phyloP scores from a whole-genome alignment of 1,140 invertebrate species.

The Drosophila prosaltans region DNA sequence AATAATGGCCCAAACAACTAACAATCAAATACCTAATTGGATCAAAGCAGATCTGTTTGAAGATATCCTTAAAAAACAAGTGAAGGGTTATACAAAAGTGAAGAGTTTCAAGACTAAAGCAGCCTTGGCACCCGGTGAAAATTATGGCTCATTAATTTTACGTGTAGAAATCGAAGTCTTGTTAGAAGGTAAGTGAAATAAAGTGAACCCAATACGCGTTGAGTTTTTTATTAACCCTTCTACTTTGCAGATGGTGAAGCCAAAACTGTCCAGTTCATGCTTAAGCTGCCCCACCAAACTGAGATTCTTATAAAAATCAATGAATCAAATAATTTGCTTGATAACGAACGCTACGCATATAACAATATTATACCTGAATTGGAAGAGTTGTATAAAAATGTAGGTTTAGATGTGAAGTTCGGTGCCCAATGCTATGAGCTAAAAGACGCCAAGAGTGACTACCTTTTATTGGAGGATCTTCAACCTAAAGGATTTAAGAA shows the following conservation, averaged over 20 bases:
- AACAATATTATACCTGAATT: slow-evolving; percentile 55
- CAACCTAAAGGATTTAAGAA: slow-evolving; percentile 75
- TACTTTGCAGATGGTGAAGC: slow-evolving; percentile 47
- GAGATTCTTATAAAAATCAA: slow-evolving; percentile 34
- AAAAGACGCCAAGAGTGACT: slow-evolving; percentile 23
- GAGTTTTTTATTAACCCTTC: not conserved
- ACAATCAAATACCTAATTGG: slow-evolving; percentile 54
- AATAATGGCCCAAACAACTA: slow-evolving; percentile 31
- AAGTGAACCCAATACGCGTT: not conserved
- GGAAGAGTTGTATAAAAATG: slow-evolving; percentile 75
- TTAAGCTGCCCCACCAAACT: slow-evolving; percentile 53
- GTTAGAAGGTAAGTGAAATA: slow-evolving; percentile 42
- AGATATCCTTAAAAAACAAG: slow-evolving; percentile 44
- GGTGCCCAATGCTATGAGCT: slow-evolving; percentile 50
- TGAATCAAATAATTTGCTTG: slow-evolving; percentile 48
- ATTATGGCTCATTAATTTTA: slow-evolving; percentile 60
- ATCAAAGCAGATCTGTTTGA: slow-evolving; percentile 49
- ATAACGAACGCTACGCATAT: slow-evolving; percentile 59
- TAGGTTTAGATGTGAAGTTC: slow-evolving; percentile 48
- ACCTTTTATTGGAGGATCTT: slow-evolving; percentile 85
- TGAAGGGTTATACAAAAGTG: slow-evolving; percentile 50
- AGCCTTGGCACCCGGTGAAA: slow-evolving; percentile 54
- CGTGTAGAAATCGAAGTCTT: slow-evolving; percentile 54
- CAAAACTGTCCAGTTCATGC: slow-evolving; percentile 52
- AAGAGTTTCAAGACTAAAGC: slow-evolving; percentile 49